Conservation (phyloP, 2,797 vertebrate species). For the Xerus rutilus region DNA sequence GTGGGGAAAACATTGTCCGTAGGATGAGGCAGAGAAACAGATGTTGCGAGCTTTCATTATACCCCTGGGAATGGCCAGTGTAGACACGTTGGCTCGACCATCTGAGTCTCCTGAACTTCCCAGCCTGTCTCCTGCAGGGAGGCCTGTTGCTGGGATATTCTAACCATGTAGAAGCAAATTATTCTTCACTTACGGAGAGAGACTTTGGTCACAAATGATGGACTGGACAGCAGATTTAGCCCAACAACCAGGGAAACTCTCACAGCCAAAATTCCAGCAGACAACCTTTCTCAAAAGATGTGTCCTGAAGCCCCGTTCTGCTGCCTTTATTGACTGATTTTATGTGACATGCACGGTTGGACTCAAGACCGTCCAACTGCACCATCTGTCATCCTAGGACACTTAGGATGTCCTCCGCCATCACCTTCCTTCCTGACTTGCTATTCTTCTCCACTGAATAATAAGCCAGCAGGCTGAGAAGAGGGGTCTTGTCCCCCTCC, state of each 20-base stretch:
- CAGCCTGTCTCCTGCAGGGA: neutral
- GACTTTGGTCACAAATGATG: neutral
- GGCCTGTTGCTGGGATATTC: neutral
- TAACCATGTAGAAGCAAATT: neutral
- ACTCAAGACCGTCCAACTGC: neutral
- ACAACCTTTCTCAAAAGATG: neutral
- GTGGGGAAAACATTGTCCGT: neutral
- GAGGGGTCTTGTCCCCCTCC: neutral
- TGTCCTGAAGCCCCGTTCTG: neutral
- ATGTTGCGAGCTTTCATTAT: neutral
- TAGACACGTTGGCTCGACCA: rapidly evolving
- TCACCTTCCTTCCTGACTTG: conserved; percentile 21
- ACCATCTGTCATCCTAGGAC: neutral
- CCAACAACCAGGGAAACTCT: neutral
- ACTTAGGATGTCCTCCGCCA: neutral
- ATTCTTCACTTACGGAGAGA: neutral
- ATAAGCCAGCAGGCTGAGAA: neutral
- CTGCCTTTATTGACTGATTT: neutral
- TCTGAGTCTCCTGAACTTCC: neutral
- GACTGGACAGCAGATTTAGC: neutral
- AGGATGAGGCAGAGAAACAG: neutral
- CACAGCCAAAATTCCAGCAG: neutral
- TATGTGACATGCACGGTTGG: neutral
- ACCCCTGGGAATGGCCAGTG: neutral
- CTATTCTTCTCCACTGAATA: conserved; percentile 2